Evolutionary conservation across 2,113 vertebrate genomes (phyloP), one percentile per base, ranked within the genome.

Genomic region (Varanus komodoensis): DNA sequence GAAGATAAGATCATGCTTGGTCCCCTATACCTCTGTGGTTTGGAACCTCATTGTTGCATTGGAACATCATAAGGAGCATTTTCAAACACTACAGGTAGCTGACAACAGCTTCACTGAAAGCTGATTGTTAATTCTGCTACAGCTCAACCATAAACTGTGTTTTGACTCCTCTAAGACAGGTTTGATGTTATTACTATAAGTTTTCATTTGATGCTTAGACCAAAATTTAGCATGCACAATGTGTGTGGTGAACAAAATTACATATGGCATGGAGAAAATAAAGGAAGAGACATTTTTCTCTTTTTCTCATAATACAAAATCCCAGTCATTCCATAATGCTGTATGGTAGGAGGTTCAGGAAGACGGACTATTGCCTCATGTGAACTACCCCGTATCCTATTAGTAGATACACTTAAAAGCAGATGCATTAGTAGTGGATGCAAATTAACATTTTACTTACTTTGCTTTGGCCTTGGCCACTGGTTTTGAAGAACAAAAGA

Each of bases 381-480:
- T 19, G 21, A 64, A 64, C 61, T 19, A 19, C 19, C 19, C 61
- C 61, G 17, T 21, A 48, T 25, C 21, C 8, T 73, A 64, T 44
- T n/a, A 54, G 89, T 12, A 44, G 38, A 44, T 44, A 44, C 38
- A 44, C 38, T 44, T 44, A 44, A 44, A 2, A 44, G 38, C 38
- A 44, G 38, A 44, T 44, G 38, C 38, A 44, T 44, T 44, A 73
- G 29, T 57, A 87, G 89, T 71, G 89, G 19, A 85, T 91, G 34
- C 12, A 38, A 92, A 44, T 3, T 80, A 93, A 94, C 17, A 48
- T 38, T 85, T 61, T 92, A 98, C 97, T 98, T 97, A 98, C 97
- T 98, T 98, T 91, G 97, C 95, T 90, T 98, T 98, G 96, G 92
- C 95, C 95, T 97, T 98, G 95, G 97, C 97, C 95, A 97, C 97